Evolutionary conservation across 92 coral and sea anemone genomes (phyloP), one percentile per base, ranked within the genome.

Genomic region (Paramuricea clavata): DNA sequence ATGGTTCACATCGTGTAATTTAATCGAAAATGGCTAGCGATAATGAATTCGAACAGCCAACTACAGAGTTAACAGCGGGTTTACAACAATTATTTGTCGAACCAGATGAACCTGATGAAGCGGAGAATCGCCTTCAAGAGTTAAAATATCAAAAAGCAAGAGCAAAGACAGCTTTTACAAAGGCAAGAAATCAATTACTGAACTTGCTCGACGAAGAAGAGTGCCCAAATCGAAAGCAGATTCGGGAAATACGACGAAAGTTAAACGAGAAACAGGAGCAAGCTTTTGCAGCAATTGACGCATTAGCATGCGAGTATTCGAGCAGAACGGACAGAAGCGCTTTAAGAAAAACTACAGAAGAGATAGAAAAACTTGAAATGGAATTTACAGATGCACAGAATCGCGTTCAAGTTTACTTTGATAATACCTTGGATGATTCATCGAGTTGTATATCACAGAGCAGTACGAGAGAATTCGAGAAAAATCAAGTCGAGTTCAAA

Each of bases 391-490:
- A 83, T 9, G 89, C 49, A 47, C 74, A 87, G 26, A 79, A 90
- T 42, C 77, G 83, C 13, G 89, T 87, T 49, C 90, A 86, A 70
- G 90, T 81, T 56, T 90, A 86, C 81, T 86, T 90, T 33, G 90
- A 85, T 36, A 61, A 65, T 64, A 87, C 83, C 28, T 79, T 85
- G 50, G 90, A 90, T 35, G 87, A 90, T 17, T 69, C 85, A 31
- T 86, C 87, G 49, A 90, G 87, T 57, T 57, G 65, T 23, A 19
- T 16, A 10, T 57, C 65, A 22, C 65, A 57, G 65, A 57, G 26
- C 10, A 22, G 65, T 22, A 23, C 65, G 21, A 22, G 65, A 22
- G n/a, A n/a, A n/a, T n/a, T n/a, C n/a, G n/a, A n/a, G n/a, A n/a
- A n/a, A n/a, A 23, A 57, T 22, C 22, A 16, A 22, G 27, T 57